A percentile compares a stretch with the other conserved stretches of the same genome.
Evolutionary conservation across 37 sponge, comb jelly and placozoan genomes (phyloP).

Genomic region (Beroe ovata): DNA sequence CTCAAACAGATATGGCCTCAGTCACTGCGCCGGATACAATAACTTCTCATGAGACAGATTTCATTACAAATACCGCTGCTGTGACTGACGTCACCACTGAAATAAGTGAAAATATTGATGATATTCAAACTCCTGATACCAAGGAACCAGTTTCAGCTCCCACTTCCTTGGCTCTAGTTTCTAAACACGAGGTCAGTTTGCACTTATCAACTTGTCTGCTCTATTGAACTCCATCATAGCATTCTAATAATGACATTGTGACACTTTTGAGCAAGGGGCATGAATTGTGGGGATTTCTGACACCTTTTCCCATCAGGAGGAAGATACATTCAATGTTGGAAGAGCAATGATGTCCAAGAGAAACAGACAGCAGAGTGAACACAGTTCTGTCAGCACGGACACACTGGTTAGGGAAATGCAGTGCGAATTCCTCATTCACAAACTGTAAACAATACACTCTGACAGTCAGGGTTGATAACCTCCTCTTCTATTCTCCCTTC

Average conservation of each 20-base stretch:
- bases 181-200: neutral
- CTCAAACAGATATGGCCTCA: neutral
- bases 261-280: too few species aligned
- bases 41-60: too few species aligned
- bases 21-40: neutral
- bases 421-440: too few species aligned
- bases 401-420: too few species aligned
- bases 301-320: neutral
- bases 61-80: neutral
- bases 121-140: neutral
- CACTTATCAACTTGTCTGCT: too few species aligned
- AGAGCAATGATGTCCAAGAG: slow-evolving; percentile 55
- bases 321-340: slow-evolving; percentile 15
- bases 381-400: slow-evolving; percentile 44
- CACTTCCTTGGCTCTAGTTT: neutral
- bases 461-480: too few species aligned
- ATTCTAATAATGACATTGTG: too few species aligned
- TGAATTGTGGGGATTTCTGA: too few species aligned
- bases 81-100: neutral
- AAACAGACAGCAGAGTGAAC: slow-evolving; percentile 54
- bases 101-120: neutral
- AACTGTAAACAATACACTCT: too few species aligned
- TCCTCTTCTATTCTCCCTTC: too few species aligned
- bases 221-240: too few species aligned
- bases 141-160: neutral